These are phyloP conservation scores for Eristalis arbustorum DNA, from an alignment of 2,888 invertebrate genomes.

Conservation along the genomic window DNA sequence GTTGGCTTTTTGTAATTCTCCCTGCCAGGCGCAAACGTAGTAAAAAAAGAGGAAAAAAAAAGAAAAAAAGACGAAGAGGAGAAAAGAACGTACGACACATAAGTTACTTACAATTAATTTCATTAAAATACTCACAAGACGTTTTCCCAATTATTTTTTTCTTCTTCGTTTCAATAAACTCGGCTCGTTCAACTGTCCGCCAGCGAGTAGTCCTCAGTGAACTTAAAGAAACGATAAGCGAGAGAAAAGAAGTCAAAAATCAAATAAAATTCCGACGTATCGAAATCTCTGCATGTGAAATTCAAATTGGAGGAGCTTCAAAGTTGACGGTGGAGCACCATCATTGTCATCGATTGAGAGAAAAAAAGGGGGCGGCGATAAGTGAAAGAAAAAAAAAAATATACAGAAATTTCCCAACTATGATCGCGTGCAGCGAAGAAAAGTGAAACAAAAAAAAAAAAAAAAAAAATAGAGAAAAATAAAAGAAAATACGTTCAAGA, in stretches of 20 bases:
- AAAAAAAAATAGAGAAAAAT: not conserved
- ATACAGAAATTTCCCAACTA: constrained; percentile 10
- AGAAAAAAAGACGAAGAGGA: not conserved
- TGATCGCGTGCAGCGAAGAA: constrained; percentile 23
- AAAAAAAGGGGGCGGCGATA: constrained; percentile 63
- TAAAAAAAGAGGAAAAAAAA: constrained; percentile 26
- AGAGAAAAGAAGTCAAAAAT: not conserved
- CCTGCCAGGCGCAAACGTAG: constrained; percentile 68
- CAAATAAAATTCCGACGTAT: constrained; percentile 1
- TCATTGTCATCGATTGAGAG: constrained; percentile 70
- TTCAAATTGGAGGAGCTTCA: constrained; percentile 37
- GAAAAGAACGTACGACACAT: constrained; percentile 32
- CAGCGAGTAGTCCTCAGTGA: not conserved
- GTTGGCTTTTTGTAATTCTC: constrained; percentile 66
- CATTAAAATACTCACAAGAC: constrained; percentile 33
- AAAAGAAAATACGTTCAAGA: not conserved
- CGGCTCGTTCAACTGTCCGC: constrained; percentile 4
- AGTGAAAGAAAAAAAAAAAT: constrained; percentile 38
- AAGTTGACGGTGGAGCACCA: constrained; percentile 67
- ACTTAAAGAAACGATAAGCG: not conserved
- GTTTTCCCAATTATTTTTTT: constrained; percentile 18
- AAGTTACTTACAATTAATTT: constrained; percentile 55
- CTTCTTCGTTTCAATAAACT: constrained; percentile 6
- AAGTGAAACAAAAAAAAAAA: constrained; percentile 17
- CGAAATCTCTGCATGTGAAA: constrained; percentile 35